Base-by-base conservation (phyloP, 2,888 invertebrate species). In the Ligdia adustata region DNA sequence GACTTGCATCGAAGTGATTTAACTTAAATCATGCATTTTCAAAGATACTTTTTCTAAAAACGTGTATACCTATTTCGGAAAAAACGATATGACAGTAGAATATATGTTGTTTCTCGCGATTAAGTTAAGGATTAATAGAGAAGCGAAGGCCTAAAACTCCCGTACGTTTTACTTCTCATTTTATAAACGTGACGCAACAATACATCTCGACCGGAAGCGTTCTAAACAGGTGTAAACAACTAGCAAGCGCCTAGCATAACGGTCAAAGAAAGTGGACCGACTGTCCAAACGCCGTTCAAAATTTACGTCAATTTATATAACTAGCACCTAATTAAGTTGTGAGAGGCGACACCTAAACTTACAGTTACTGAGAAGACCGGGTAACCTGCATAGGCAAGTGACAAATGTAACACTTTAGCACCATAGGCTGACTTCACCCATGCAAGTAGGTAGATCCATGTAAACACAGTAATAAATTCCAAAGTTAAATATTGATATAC, bases 361-460 rank as follows among this genome's bases (percentile, higher is more conserved):
- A 88, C 89, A 82, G 88, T 88, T 88, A 87, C 66, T 53, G 57
- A 66, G 74, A 63, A 75, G 81, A 88, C 90, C 82, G 77, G 87
- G 89, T 90, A 74, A 89, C 82, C 82, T 71, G 80, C 67, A 82
- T 80, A 75, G 60, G 64, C 70, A 69, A 66, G 66, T 67, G 69
- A 65, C 67, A 65, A 67, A 58, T 68, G 69, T 80, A 76, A 73
- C 82, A 81, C 78, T 79, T n/a, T n/a, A n/a, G n/a, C n/a, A n/a
- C n/a, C n/a, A n/a, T n/a, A n/a, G n/a, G n/a, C n/a, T n/a, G n/a
- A n/a, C n/a, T n/a, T n/a, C n/a, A n/a, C n/a, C n/a, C n/a, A n/a
- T n/a, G n/a, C n/a, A n/a, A n/a, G n/a, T n/a, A n/a, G n/a, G n/a
- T n/a, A n/a, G n/a, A n/a, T n/a, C n/a, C n/a, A n/a, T n/a, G n/a